These are phyloP conservation scores for Tetanocera ferruginea DNA, from an alignment of 2,888 invertebrate species.

Conservation along the genomic window DNA sequence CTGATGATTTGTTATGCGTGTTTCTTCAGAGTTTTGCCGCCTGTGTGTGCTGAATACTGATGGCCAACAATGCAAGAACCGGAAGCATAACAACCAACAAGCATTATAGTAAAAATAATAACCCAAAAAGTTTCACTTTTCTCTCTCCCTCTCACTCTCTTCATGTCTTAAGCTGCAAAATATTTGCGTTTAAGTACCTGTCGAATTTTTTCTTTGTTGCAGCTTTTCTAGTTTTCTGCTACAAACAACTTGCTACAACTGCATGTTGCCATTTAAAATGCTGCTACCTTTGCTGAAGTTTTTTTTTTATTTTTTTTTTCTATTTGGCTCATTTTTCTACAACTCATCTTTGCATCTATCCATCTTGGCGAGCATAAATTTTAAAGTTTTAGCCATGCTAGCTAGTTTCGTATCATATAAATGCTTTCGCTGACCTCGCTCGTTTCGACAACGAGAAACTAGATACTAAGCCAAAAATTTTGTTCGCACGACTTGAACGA, in stretches of 20 bases:
- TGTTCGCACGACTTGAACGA: conserved; percentile 14
- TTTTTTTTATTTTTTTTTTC: neutral
- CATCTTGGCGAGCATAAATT: neutral
- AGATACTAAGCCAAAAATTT: neutral
- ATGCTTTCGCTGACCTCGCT: neutral
- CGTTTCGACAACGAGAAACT: neutral
- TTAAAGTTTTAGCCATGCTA: neutral
- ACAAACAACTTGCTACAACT: no score
- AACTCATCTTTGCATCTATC: neutral
- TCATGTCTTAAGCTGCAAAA: neutral
- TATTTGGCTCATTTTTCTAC: neutral
- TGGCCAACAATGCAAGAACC: neutral
- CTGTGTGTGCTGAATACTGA: conserved; percentile 1
- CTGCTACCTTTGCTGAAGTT: neutral
- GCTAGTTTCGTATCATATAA: neutral
- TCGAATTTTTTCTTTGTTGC: neutral
- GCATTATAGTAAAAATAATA: neutral
- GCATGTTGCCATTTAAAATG: no score
- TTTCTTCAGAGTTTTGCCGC: neutral
- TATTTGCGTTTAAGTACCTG: neutral
- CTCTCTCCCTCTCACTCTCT: neutral
- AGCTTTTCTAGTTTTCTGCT: neutral
- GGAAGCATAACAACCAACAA: neutral
- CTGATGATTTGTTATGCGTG: conserved; percentile 4
- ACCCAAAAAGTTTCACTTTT: neutral